Conservation (phyloP, 2,888 invertebrate species). For the Drosophila anomalipes region DNA sequence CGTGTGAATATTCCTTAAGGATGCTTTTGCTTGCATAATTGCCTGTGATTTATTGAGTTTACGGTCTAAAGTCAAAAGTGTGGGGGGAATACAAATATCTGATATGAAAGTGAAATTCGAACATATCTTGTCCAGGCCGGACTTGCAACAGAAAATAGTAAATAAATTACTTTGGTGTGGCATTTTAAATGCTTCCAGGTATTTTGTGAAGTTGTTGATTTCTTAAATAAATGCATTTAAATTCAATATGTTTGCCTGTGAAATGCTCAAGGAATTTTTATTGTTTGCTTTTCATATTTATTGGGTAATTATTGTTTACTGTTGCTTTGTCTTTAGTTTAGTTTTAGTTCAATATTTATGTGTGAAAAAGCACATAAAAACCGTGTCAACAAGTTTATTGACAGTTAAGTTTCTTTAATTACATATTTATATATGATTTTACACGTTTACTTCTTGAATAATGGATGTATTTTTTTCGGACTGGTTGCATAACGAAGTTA, state of each 20-base stretch:
- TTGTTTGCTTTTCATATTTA: not conserved
- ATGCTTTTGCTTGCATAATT: slow-evolving; percentile 77
- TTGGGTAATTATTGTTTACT: slow-evolving; percentile 6
- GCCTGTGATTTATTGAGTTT: slow-evolving; percentile 76
- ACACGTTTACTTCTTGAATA: not conserved
- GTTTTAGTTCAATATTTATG: not conserved
- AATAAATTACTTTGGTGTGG: slow-evolving; percentile 21
- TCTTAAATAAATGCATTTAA: slow-evolving; percentile 26
- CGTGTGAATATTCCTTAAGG: slow-evolving; percentile 78
- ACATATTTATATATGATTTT: not conserved
- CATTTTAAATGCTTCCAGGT: slow-evolving; percentile 23
- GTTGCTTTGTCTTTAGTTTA: not conserved
- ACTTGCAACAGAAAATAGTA: slow-evolving; percentile 7
- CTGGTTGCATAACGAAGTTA: not conserved
- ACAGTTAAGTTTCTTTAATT: not conserved
- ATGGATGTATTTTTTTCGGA: not conserved
- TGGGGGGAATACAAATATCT: slow-evolving; percentile 22
- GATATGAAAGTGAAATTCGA: slow-evolving; percentile 67
- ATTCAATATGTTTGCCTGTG: slow-evolving; percentile 6
- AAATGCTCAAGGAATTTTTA: slow-evolving; percentile 6
- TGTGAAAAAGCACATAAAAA: not conserved
- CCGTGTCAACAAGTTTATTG: not conserved
- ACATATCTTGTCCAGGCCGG: not conserved
- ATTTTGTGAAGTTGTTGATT: slow-evolving; percentile 13
- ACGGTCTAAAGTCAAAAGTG: slow-evolving; percentile 37